Percentiles rank a stretch among this genome's conserved stretches.
phyloP scores from a whole-genome alignment of 1,140 invertebrate species.

The Drosophila auraria region DNA sequence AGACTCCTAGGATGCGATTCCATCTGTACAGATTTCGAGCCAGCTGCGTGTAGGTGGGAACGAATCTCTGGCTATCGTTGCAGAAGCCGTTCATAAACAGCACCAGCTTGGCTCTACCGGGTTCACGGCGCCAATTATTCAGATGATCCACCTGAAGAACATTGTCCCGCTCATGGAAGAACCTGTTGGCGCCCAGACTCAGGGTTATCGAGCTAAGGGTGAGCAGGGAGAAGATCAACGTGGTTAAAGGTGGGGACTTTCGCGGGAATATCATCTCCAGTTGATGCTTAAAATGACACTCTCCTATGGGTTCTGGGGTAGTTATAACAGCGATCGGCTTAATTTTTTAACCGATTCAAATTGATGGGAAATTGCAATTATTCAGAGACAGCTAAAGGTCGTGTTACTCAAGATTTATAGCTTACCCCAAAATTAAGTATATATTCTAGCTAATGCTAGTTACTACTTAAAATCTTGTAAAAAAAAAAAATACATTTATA shows the following conservation, averaged over 20 bases:
- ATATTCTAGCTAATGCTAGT: too few relatives aligned
- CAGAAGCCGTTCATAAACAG: not conserved
- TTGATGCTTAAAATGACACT: not conserved
- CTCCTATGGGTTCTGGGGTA: too few relatives aligned
- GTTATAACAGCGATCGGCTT: not conserved
- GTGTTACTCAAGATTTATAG: too few relatives aligned
- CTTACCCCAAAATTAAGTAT: too few relatives aligned
- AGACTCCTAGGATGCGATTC: slow-evolving; percentile 59
- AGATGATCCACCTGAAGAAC: not conserved
- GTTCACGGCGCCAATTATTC: not conserved
- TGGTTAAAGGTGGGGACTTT: too few relatives aligned
- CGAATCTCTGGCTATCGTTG: not conserved
- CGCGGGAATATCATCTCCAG: not conserved
- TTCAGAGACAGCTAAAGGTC: not conserved
- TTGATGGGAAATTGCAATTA: not conserved
- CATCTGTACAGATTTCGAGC: not conserved
- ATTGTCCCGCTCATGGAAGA: not conserved
- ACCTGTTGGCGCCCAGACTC: not conserved
- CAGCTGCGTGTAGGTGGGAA: not conserved
- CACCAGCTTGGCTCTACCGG: not conserved
- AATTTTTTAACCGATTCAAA: not conserved
- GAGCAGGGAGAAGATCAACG: too few relatives aligned
- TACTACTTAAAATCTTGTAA: too few relatives aligned
- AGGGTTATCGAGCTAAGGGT: too few relatives aligned
- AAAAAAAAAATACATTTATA: too few relatives aligned